A percentile compares a stretch with the other conserved stretches of the same genome.
Conservation (phyloP, 2,888 invertebrate species). For the Rhyacophila evoluta region DNA sequence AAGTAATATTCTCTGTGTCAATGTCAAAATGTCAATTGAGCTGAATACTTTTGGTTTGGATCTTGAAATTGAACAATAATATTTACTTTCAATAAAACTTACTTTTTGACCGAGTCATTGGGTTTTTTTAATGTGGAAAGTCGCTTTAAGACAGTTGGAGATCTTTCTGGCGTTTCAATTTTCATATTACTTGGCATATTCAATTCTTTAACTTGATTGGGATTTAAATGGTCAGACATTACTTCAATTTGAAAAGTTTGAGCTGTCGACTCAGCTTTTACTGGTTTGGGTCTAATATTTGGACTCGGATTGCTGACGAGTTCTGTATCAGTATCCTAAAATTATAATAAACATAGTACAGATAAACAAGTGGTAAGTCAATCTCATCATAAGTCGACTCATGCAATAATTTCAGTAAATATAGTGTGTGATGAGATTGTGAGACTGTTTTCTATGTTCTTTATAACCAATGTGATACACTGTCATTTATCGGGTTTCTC, state of each 20-base stretch:
- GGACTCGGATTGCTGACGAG: not conserved
- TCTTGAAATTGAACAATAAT: too few species aligned
- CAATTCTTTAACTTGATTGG: not conserved
- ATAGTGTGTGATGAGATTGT: too few species aligned
- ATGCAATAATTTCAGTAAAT: too few species aligned
- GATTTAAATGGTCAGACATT: not conserved
- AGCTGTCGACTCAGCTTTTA: not conserved
- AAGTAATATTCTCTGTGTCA: too few species aligned
- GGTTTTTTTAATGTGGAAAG: not conserved
- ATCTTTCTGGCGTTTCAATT: not conserved
- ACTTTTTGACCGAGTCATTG: not conserved
- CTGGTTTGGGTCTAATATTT: not conserved
- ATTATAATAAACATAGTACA: not conserved
- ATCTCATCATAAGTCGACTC: too few species aligned
- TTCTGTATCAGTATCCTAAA: not conserved
- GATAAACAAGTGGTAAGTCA: not conserved
- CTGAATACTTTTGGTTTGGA: too few species aligned
- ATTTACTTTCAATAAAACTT: too few species aligned
- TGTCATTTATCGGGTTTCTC: too few species aligned
- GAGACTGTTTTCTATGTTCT: too few species aligned
- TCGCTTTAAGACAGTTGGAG: not conserved
- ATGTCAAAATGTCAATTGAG: too few species aligned
- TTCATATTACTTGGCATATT: not conserved
- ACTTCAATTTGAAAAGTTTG: constrained; percentile 14
- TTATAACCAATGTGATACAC: too few species aligned